Base-by-base conservation (phyloP, 1,140 invertebrate species). In the Musca domestica region DNA sequence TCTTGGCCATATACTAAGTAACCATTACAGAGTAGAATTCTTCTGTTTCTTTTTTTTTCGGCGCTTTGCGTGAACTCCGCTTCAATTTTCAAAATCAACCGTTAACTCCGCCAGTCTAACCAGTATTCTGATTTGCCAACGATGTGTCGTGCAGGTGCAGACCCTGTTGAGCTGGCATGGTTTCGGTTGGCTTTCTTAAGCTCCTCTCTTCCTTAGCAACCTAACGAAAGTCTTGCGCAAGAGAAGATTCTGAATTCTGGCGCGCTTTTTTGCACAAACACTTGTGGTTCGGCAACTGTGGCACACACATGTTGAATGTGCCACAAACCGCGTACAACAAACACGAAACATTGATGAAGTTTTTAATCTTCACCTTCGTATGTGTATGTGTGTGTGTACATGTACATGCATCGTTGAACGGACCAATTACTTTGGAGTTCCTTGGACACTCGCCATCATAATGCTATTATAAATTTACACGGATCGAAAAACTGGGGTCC, bases 241-340 rank as follows among this genome's bases (percentile, higher is more conserved):
- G 61, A 78, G 27, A 95, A 70, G 74, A 90, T 87, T 52, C 19
- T 6, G 3, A 23, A 23, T n/a, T 64, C 47, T 64, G 63, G 20
- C 46, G 46, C 46, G 19, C 20, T 64, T 64, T n/a, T 61, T 48
- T 25, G 19, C 17, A 51, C 48, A 51, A 51, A 19, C 48, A 51
- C 14, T 51, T 51, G 4, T 51, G 4, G 48, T 22, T 51, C 2
- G 34, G 5, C 34, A n/a, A n/a, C n/a, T n/a, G 34, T 10, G 12
- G 34, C 34, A 41, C 34, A 41, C 34, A 41, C 34, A 41, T 41
- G 34, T 41, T 41, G 34, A 41, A 41, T 41, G 34, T 41, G 34
- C 34, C 34, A n/a, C n/a, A n/a, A n/a, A n/a, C n/a, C n/a, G n/a
- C n/a, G n/a, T n/a, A n/a, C n/a, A n/a, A n/a, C n/a, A n/a, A n/a